Evolutionary conservation across 2,888 invertebrate genomes (phyloP), one percentile per base, ranked within the genome.

Genomic region (Ecliptopera silaceata): DNA sequence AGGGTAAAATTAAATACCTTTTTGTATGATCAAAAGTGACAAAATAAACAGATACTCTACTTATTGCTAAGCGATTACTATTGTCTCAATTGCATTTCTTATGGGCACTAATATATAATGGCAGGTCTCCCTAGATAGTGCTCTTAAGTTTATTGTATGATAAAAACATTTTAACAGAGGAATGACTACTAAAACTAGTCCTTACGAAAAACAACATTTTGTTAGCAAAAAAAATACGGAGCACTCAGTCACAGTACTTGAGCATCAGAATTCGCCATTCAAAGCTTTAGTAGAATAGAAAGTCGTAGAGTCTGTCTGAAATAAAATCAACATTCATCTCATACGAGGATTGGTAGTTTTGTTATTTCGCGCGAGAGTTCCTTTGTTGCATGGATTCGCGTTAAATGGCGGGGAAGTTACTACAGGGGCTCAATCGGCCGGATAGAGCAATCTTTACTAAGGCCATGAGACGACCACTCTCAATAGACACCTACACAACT

Each of bases 381-480:
- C 84, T 87, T 90, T 91, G 89, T 90, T 88, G 90, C 86, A 76
- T 80, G 84, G 80, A 86, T 88, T 80, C 87, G 80, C 82, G 89
- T 89, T 88, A 89, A 91, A 91, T 91, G 91, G 89, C 77, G 77
- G 79, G 86, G 91, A 91, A 91, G 91, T 90, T 90, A 92, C 81
- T 85, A 79, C 77, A 71, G 85, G 84, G 86, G 85, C 74, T 84
- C 88, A 86, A 89, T 88, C 89, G 88, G 85, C 84, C 88, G 88
- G 79, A 84, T 71, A 71, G 82, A 83, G 73, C 84, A 86, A 88
- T 88, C 88, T 89, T 86, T 88, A 84, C 86, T 88, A 83, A 84
- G 86, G 80, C 85, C 80, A 82, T 77, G 78, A 79, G 77, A 75
- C 76, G 74, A 74, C 88, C 84, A 81, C 54, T 70, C 57, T 71